Base-by-base conservation (phyloP, 2,113 vertebrate genomes). In the Saimiri boliviensis region DNA sequence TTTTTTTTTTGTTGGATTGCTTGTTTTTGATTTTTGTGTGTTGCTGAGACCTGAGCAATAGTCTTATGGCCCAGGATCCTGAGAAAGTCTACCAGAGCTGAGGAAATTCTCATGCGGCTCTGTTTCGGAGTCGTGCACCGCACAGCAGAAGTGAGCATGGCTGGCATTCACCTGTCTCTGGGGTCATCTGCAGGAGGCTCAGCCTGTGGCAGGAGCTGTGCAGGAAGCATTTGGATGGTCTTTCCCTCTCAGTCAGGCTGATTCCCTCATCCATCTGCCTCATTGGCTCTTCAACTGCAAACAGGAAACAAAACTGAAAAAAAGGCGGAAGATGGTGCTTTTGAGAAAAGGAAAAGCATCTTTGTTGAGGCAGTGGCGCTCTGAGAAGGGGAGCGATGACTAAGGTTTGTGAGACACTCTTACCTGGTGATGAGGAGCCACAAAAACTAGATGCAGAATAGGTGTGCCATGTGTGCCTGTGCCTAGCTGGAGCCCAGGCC, bases 141-240 rank as follows among this genome's bases (percentile, higher is more conserved):
- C 47, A 6, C 19, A 2, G 3, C 1, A 0, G 45, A 3, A 63
- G 27, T 63, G 1, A 27, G 32, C 2, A 3, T 5, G 0, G 6
- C 32, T 17, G 19, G 70, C 25, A 10, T 35, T 45, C 66, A 17
- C 8, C 0, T 30, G 1, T 7, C 0, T 45, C 12, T 63, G 27
- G 5, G 12, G 27, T 30, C 49, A 8, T 60, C 47, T 11, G 17
- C 17, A 6, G 0, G 1, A n/a, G 7, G 8, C 40, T 25, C 17
- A 25, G 58, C 8, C 56, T 19, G 3, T 30, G 0, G 0, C 0
- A 1, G 16, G 14, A 13, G 68, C 52, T 32, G 1, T 3, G 21
- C 58, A 63, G 49, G 30, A 35, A 92, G 11, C 0, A 0, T 79
- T 23, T 6, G 12, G 21, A 40, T 73, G 21, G 9, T 20, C 73